Conservation (phyloP, 2,797 vertebrate genomes). For the Salarias fasciatus region DNA sequence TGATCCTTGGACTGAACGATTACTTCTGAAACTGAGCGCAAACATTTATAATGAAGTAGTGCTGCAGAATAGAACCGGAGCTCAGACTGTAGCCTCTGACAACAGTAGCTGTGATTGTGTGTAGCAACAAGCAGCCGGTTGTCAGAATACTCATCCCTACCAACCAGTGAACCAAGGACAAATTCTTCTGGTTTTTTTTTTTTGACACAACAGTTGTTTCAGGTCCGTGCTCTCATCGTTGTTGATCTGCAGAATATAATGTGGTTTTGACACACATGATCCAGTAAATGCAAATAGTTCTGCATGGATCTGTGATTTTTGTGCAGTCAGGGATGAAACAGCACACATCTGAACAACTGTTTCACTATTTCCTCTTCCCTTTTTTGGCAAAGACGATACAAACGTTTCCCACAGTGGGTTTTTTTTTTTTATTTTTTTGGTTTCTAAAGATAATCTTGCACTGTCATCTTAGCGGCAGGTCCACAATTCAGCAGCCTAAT, state of each 20-base stretch:
- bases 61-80: neutral
- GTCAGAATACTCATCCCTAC: neutral
- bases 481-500: neutral
- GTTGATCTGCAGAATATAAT: too few species aligned
- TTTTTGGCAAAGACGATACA: slow-evolving; percentile 21
- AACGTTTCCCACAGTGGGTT: slow-evolving; percentile 4
- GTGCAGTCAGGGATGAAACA: too few species aligned
- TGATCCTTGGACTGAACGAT: neutral
- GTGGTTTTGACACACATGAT: too few species aligned
- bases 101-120: slow-evolving; percentile 33
- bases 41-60: neutral
- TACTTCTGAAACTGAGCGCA: slow-evolving; percentile 1
- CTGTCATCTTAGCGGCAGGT: slow-evolving; percentile 6
- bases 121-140: slow-evolving; percentile 12
- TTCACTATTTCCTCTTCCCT: slow-evolving; percentile 49
- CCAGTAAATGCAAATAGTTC: too few species aligned
- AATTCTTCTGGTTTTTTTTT: neutral
- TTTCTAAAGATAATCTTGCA: slow-evolving; percentile 7
- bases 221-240: too few species aligned
- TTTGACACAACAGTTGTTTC: too few species aligned
- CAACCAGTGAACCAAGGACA: neutral
- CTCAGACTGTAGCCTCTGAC: slow-evolving; percentile 14
- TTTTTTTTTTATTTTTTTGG: too few species aligned
- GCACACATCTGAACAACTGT: slow-evolving; percentile 16
- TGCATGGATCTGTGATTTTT: too few species aligned